phyloP scores from a whole-genome alignment of 2,888 invertebrate species.

The Serripes groenlandicus region DNA sequence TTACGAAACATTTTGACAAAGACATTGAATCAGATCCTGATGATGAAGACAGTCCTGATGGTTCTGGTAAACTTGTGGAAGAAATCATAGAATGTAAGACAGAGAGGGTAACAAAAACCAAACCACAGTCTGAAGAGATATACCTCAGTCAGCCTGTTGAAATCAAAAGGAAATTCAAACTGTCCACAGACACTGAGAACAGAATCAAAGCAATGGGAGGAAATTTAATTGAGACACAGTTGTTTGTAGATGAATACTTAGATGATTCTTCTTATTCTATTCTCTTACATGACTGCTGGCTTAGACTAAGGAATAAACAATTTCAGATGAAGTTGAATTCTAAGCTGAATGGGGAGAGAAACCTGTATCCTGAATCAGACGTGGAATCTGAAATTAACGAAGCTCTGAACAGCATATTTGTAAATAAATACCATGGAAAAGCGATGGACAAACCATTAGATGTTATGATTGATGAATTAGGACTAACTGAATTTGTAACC shows the following conservation, averaged over 20 bases:
- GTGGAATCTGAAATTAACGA: constrained; percentile 18
- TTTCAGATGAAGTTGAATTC: constrained; percentile 78
- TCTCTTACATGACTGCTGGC: constrained; percentile 79
- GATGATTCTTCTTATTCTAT: constrained; percentile 76
- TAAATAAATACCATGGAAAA: constrained; percentile 20
- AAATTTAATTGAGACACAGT: constrained; percentile 68
- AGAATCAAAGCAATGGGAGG: constrained; percentile 76
- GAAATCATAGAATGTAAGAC: background rate
- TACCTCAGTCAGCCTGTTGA: constrained; percentile 67
- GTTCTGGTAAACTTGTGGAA: background rate
- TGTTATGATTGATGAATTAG: constrained; percentile 66
- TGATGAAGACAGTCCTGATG: constrained; percentile 17
- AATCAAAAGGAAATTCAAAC: constrained; percentile 79
- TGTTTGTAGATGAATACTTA: constrained; percentile 79
- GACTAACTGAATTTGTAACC: constrained; percentile 77
- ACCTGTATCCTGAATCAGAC: background rate
- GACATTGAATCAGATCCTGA: background rate
- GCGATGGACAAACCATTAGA: constrained; percentile 37
- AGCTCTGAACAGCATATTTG: background rate
- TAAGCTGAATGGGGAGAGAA: background rate
- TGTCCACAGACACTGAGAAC: constrained; percentile 70
- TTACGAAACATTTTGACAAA: background rate
- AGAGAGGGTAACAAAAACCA: constrained; percentile 7
- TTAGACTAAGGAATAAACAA: constrained; percentile 75
- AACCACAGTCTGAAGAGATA: background rate